Percentiles rank a stretch among this genome's conserved stretches.
Evolutionary conservation across 2,797 vertebrate genomes (phyloP).

Genomic region (Oryzias dopingdopingensis): DNA sequence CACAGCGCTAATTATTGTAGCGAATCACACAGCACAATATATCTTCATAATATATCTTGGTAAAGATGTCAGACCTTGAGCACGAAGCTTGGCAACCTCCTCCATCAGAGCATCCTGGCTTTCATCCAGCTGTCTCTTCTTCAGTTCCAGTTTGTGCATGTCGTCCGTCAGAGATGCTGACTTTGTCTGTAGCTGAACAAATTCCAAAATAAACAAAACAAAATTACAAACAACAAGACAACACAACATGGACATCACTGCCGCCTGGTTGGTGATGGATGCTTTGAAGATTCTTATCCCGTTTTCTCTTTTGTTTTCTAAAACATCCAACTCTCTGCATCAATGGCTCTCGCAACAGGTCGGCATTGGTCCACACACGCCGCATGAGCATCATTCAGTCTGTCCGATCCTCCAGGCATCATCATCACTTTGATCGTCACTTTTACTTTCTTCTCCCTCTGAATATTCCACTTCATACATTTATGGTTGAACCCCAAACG

Average conservation of each 20-base stretch:
- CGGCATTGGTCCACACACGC: too few species aligned
- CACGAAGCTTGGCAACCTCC: constrained; percentile 87
- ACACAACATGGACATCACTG: not conserved
- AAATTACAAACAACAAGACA: not conserved
- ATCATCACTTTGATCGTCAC: too few species aligned
- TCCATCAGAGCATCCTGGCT: constrained; percentile 89
- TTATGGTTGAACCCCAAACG: too few species aligned
- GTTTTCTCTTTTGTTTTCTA: too few species aligned
- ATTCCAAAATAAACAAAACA: not conserved
- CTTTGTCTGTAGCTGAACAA: constrained; percentile 88
- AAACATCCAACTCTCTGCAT: too few species aligned
- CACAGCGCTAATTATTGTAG: not conserved
- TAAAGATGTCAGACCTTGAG: constrained; percentile 79
- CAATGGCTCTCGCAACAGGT: too few species aligned
- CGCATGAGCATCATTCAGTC: too few species aligned
- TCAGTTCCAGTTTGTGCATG: constrained; percentile 91
- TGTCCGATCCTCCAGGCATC: too few species aligned
- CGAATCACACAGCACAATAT: too few species aligned
- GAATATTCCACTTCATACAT: too few species aligned
- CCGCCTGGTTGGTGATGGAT: not conserved
- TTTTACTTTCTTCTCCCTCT: too few species aligned
- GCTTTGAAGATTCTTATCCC: too few species aligned
- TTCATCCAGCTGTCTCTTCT: constrained; percentile 91
- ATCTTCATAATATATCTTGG: not conserved
- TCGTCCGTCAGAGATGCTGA: constrained; percentile 88